Percentiles rank a stretch among this genome's conserved stretches.
phyloP scores from a whole-genome alignment of 2,888 invertebrate species.

The Tetragnatha montana region DNA sequence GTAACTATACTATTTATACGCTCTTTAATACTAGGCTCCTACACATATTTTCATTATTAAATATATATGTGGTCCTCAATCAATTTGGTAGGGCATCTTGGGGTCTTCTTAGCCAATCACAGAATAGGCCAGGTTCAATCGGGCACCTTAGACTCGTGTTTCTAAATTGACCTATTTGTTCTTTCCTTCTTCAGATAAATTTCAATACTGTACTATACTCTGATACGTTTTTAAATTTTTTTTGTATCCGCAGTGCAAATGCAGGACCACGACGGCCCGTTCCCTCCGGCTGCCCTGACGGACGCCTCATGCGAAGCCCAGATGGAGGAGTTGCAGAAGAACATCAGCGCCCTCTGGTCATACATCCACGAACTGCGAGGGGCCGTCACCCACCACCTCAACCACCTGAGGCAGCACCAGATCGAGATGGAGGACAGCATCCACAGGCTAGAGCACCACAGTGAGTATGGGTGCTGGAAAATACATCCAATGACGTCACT shows the following conservation, averaged over 20 bases:
- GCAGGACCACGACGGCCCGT: slow-evolving; percentile 19
- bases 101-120: too few relatives aligned
- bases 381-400: slow-evolving; percentile 42
- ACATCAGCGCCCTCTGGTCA: slow-evolving; percentile 49
- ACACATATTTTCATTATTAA: too few relatives aligned
- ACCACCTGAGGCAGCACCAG: slow-evolving; percentile 58
- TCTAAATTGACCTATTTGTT: too few relatives aligned
- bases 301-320: slow-evolving; percentile 36
- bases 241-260: slow-evolving; percentile 44
- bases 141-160: too few relatives aligned
- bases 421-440: slow-evolving; percentile 43
- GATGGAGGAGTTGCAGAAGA: slow-evolving; percentile 36
- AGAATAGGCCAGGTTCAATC: too few relatives aligned
- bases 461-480: slow-evolving; percentile 19
- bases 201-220: too few relatives aligned
- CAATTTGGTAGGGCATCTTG: too few relatives aligned
- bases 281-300: neutral
- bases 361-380: slow-evolving; percentile 37
- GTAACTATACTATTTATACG: too few relatives aligned
- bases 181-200: too few relatives aligned
- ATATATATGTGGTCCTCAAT: too few relatives aligned
- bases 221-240: neutral
- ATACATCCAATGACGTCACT: too few relatives aligned
- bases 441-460: slow-evolving; percentile 27
- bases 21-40: too few relatives aligned